A percentile compares a stretch with the other conserved stretches of the same genome.
These are phyloP conservation scores for Netelia fuscicornis DNA, from an alignment of 2,888 invertebrate genomes.

Conservation along the genomic window DNA sequence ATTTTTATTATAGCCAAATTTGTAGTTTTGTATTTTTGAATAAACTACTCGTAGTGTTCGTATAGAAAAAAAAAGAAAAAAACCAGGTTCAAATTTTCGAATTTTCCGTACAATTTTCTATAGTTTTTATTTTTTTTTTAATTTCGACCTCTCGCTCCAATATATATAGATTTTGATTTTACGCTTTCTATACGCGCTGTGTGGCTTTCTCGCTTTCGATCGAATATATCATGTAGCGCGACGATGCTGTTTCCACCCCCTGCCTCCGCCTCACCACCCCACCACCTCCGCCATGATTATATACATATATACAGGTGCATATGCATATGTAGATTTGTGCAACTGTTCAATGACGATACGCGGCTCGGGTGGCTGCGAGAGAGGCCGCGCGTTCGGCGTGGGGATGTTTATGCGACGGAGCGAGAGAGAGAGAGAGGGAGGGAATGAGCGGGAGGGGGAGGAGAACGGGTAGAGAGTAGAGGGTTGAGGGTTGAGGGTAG, in stretches of 20 bases:
- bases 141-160: neutral
- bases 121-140: neutral
- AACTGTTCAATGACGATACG: conserved; percentile 64
- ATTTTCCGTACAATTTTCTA: too few species aligned
- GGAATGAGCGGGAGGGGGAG: neutral
- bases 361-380: conserved; percentile 13
- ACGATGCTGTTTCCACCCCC: conserved; percentile 12
- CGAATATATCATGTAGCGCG: conserved; percentile 52
- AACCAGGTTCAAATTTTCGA: too few species aligned
- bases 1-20: neutral
- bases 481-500: conserved; percentile 21
- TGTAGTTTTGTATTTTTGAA: too few species aligned
- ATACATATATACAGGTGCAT: neutral
- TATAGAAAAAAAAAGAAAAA: too few species aligned
- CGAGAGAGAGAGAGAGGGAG: neutral
- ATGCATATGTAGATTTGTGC: conserved; percentile 53
- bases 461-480: conserved; percentile 3
- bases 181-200: conserved; percentile 17
- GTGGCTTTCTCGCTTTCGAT: conserved; percentile 60
- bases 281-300: neutral
- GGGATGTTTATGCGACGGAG: conserved; percentile 11
- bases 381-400: conserved; percentile 14
- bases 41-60: too few species aligned
- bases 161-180: neutral
- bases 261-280: neutral